Evolutionary conservation across 1,140 invertebrate species (phyloP).

Genomic region (Drosophila trapezifrons): DNA sequence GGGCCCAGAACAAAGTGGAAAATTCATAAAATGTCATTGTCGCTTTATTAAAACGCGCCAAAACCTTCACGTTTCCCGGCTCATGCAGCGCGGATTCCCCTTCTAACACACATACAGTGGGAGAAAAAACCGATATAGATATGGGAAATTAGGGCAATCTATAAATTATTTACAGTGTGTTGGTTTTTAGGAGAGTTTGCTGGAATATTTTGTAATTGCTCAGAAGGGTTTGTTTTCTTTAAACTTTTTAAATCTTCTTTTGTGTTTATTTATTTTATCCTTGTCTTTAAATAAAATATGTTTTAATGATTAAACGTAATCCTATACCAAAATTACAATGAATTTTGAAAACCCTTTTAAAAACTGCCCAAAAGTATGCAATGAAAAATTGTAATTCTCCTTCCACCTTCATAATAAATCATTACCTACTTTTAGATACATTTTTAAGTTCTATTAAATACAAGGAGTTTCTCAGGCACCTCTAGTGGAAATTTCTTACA

Average conservation of each 20-base stretch:
- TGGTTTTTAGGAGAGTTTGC: too few relatives aligned
- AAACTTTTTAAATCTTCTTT: background rate
- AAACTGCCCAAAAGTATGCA: too few relatives aligned
- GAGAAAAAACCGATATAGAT: background rate
- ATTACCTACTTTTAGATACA: too few relatives aligned
- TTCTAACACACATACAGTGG: slow-evolving; percentile 36
- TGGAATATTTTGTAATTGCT: too few relatives aligned
- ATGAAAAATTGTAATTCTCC: too few relatives aligned
- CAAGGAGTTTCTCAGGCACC: too few relatives aligned
- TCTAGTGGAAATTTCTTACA: background rate
- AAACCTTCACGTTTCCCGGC: slow-evolving; percentile 52
- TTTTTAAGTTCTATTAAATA: too few relatives aligned
- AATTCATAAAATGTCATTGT: slow-evolving; percentile 82
- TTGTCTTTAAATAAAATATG: background rate
- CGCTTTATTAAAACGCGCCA: slow-evolving; percentile 81
- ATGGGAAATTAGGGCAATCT: background rate
- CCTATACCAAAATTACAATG: too few relatives aligned
- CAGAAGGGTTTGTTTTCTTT: too few relatives aligned
- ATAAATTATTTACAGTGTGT: background rate
- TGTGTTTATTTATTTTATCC: background rate
- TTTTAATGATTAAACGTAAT: too few relatives aligned
- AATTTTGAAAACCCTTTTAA: too few relatives aligned
- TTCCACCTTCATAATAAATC: too few relatives aligned
- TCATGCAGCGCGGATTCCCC: slow-evolving; percentile 41
- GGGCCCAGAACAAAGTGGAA: slow-evolving; percentile 76